These are phyloP conservation scores for Pteronotus mesoamericanus DNA, from an alignment of 2,797 vertebrate genomes.

Conservation along the genomic window DNA sequence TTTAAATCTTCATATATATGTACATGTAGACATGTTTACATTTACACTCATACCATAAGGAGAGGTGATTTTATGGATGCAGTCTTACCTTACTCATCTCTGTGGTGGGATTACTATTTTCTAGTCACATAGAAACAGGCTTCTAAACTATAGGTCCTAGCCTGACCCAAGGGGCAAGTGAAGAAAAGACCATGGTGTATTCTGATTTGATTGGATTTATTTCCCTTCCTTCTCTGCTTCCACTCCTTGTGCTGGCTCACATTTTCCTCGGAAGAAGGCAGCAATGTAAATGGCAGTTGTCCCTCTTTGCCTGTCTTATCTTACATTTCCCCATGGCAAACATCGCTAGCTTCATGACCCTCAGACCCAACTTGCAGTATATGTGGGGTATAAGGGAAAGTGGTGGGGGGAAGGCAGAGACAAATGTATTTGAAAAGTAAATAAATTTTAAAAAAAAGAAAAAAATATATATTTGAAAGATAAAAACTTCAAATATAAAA, in stretches of 20 bases:
- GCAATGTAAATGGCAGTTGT: not conserved
- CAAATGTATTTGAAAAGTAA: too few relatives aligned
- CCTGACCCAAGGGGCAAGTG: not conserved
- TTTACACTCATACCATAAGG: not conserved
- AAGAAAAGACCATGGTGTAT: not conserved
- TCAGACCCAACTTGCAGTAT: not conserved
- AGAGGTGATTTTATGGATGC: not conserved
- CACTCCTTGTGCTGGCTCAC: not conserved
- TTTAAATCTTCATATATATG: not conserved
- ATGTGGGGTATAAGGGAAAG: not conserved
- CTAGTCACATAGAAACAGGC: not conserved
- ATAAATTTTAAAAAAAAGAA: too few relatives aligned
- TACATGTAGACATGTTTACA: not conserved
- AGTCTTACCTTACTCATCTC: not conserved
- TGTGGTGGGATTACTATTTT: not conserved
- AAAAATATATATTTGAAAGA: too few relatives aligned
- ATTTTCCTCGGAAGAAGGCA: conserved; percentile 32
- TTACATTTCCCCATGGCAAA: not conserved
- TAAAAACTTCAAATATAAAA: too few relatives aligned
- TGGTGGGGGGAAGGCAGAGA: too few relatives aligned
- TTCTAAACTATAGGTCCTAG: not conserved
- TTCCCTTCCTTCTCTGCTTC: not conserved
- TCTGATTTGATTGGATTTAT: conserved; percentile 12
- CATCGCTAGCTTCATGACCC: not conserved
- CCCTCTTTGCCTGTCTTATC: not conserved